A percentile compares a stretch with the other conserved stretches of the same genome.
These are phyloP conservation scores for Telmatherina bonti DNA, from an alignment of 2,797 vertebrate genomes.

Conservation along the genomic window DNA sequence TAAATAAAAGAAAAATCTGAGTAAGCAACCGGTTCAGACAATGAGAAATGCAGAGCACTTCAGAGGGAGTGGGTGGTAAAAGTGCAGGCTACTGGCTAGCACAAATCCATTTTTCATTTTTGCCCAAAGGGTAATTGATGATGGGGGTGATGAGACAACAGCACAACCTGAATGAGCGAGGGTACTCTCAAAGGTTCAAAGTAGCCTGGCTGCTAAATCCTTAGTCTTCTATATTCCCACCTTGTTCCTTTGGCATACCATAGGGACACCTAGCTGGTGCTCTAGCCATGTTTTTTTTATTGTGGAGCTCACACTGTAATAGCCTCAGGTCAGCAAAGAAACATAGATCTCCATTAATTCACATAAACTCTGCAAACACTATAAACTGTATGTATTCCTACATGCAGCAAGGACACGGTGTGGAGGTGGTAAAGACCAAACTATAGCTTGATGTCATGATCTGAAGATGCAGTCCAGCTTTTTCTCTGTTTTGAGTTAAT, in stretches of 20 bases:
- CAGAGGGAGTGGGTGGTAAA: slow-evolving; percentile 32
- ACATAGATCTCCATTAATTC: slow-evolving; percentile 64
- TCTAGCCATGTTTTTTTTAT: slow-evolving; percentile 57
- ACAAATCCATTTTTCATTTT: slow-evolving; percentile 77
- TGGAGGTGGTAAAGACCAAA: slow-evolving; percentile 8
- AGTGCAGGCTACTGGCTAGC: slow-evolving; percentile 56
- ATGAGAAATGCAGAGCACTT: slow-evolving; percentile 27
- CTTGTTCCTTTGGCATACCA: slow-evolving; percentile 52
- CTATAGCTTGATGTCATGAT: not conserved
- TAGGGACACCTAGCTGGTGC: slow-evolving; percentile 54
- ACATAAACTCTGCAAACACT: slow-evolving; percentile 50
- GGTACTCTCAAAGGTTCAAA: slow-evolving; percentile 64
- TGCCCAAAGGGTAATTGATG: slow-evolving; percentile 77
- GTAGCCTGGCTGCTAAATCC: slow-evolving; percentile 61
- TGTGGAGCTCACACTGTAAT: slow-evolving; percentile 53
- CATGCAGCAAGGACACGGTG: slow-evolving; percentile 23
- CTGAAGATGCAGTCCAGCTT: slow-evolving; percentile 1
- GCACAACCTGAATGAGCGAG: slow-evolving; percentile 69
- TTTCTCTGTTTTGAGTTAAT: slow-evolving; percentile 1
- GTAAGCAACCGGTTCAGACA: slow-evolving; percentile 15
- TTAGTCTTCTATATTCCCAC: slow-evolving; percentile 64
- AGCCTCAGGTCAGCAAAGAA: slow-evolving; percentile 65
- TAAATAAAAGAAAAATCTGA: not conserved
- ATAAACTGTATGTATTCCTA: slow-evolving; percentile 20
- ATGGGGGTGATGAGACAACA: slow-evolving; percentile 74